phyloP scores from a whole-genome alignment of 2,888 invertebrate genomes.

The Eulithis prunata region DNA sequence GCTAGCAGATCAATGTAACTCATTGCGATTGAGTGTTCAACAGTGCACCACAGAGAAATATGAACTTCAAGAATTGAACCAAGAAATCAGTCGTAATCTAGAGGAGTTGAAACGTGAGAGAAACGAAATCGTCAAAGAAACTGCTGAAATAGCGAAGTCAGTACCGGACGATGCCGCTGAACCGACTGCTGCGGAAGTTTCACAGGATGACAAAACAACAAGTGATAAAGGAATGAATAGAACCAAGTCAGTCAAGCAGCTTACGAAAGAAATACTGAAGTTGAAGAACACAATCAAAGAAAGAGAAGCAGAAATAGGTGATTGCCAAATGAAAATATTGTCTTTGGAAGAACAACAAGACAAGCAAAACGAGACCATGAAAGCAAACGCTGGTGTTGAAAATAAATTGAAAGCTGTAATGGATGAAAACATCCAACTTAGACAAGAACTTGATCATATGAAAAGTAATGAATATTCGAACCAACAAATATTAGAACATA shows the following conservation, averaged over 20 bases:
- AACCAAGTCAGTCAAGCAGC: conserved; percentile 75
- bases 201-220: conserved; percentile 68
- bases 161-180: conserved; percentile 63
- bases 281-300: conserved; percentile 79
- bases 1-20: conserved; percentile 78
- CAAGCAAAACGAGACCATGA: conserved; percentile 69
- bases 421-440: conserved; percentile 72
- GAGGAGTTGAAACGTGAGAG: conserved; percentile 73
- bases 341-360: conserved; percentile 78
- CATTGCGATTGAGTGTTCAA: conserved; percentile 72
- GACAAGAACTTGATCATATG: conserved; percentile 64
- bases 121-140: conserved; percentile 74
- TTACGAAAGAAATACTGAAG: conserved; percentile 81
- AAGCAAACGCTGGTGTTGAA: conserved; percentile 65
- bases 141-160: conserved; percentile 67
- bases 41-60: conserved; percentile 75
- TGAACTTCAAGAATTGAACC: conserved; percentile 63
- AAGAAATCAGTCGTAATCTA: conserved; percentile 71
- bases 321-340: conserved; percentile 81
- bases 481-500: conserved; percentile 55
- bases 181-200: conserved; percentile 55
- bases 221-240: conserved; percentile 69
- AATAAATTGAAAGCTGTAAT: conserved; percentile 69
- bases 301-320: conserved; percentile 79
- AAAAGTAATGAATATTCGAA: conserved; percentile 61